Conservation (phyloP, 2,888 invertebrate genomes). For the Conus canariensis region DNA sequence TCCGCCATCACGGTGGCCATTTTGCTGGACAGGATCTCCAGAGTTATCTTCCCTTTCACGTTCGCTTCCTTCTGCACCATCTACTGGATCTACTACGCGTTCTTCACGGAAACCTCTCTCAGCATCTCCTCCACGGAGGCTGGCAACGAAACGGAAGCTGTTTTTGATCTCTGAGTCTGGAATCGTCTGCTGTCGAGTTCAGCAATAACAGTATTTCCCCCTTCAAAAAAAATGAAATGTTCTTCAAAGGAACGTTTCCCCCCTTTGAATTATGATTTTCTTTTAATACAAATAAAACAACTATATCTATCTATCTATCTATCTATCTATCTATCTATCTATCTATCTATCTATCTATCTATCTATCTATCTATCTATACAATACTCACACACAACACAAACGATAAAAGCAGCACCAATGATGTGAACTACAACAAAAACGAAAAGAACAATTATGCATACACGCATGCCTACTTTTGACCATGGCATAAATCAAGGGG, state of each 20-base stretch:
- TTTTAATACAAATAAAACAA: background rate
- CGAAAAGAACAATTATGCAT: too few species aligned
- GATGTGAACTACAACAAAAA: too few species aligned
- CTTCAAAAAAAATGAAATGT: background rate
- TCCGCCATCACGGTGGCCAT: constrained; percentile 60
- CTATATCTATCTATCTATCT: background rate
- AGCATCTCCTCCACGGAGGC: background rate
- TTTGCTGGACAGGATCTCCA: constrained; percentile 66
- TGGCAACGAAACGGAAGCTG: constrained; percentile 19
- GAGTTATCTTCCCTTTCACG: constrained; percentile 68
- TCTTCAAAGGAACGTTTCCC: too few species aligned
- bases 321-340: too few species aligned
- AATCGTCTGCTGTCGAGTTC: background rate
- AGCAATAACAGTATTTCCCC: background rate
- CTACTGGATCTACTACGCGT: constrained; percentile 68
- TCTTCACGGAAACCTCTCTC: constrained; percentile 33
- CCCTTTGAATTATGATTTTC: too few species aligned
- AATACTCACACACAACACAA: too few species aligned
- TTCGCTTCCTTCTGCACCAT: constrained; percentile 67
- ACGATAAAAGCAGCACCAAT: too few species aligned
- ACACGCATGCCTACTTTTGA: too few species aligned
- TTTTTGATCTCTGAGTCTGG: constrained; percentile 12
- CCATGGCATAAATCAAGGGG: too few species aligned
- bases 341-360: too few species aligned
- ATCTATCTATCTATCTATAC: too few species aligned